phyloP scores from a whole-genome alignment of 2,797 vertebrate genomes.

The Notolabrus celidotus region DNA sequence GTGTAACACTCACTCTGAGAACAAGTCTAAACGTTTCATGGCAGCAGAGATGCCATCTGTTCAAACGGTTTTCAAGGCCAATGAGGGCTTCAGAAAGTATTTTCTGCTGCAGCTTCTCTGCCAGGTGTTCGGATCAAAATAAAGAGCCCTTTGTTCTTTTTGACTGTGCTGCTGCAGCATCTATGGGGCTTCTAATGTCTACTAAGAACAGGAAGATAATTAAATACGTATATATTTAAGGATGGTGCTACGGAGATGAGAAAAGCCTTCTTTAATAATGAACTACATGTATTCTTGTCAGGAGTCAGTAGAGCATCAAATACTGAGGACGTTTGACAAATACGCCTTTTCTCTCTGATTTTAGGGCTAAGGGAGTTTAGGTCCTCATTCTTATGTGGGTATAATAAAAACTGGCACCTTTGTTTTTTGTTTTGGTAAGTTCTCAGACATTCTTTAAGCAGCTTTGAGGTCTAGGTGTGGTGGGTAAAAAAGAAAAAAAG shows the following conservation, averaged over 20 bases:
- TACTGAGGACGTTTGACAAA: constrained; percentile 12
- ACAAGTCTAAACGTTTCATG: constrained; percentile 32
- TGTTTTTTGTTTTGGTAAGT: constrained; percentile 9
- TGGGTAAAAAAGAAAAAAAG: constrained; percentile 18
- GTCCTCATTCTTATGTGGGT: background rate
- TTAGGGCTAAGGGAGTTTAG: background rate
- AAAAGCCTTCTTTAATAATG: constrained; percentile 20
- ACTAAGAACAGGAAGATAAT: background rate
- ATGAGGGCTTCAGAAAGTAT: constrained; percentile 28
- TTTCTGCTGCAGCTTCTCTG: constrained; percentile 41
- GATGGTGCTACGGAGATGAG: constrained; percentile 1
- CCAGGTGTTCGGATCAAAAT: constrained; percentile 61
- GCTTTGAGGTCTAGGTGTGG: background rate
- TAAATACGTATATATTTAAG: constrained; percentile 8
- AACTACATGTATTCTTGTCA: background rate
- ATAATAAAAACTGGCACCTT: constrained; percentile 1
- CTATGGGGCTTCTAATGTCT: constrained; percentile 25
- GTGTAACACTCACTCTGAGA: constrained; percentile 32
- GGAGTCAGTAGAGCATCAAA: background rate
- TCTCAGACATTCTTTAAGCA: constrained; percentile 3
- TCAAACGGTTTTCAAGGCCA: constrained; percentile 59
- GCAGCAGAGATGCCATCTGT: constrained; percentile 65
- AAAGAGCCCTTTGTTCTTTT: constrained; percentile 19
- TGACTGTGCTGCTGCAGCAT: constrained; percentile 3
- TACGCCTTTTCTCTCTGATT: constrained; percentile 17